Evolutionary conservation across 2,797 vertebrate genomes (phyloP).

Genomic region (Leucoraja ocellata): DNA sequence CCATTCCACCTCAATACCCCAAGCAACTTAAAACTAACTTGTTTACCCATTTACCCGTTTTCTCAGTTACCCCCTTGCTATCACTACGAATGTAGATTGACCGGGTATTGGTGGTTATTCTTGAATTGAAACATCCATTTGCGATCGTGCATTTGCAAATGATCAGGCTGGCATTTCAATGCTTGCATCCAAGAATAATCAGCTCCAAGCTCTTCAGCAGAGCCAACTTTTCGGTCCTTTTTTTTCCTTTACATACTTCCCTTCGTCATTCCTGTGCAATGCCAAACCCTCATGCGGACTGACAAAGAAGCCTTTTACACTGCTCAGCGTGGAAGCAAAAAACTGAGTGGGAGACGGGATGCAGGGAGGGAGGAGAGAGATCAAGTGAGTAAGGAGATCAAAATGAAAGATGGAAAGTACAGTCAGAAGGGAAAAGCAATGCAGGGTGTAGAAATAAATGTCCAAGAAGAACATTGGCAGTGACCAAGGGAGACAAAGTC

Average conservation of each 20-base stretch:
- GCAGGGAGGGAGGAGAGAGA: not conserved
- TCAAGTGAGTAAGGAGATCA: not conserved
- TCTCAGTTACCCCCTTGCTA: too few species aligned
- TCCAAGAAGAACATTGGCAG: not conserved
- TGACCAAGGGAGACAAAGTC: not conserved
- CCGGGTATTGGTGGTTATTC: too few species aligned
- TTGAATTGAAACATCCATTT: too few species aligned
- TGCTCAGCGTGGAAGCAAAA: not conserved
- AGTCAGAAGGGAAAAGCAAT: not conserved
- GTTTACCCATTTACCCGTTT: too few species aligned
- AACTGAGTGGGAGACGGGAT: not conserved
- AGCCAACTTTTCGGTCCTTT: not conserved
- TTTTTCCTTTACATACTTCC: not conserved
- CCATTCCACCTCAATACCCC: too few species aligned
- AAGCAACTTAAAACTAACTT: too few species aligned
- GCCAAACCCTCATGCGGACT: constrained; percentile 2
- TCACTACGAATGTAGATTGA: too few species aligned
- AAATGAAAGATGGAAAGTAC: not conserved
- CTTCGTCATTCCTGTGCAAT: not conserved
- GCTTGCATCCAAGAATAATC: not conserved
- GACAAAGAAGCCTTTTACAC: constrained; percentile 9
- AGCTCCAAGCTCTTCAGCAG: not conserved
- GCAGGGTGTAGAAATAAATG: not conserved
- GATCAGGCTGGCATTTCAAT: not conserved
- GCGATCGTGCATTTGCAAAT: not conserved